Evolutionary conservation across 1,140 invertebrate species (phyloP), one percentile per base, ranked within the genome.

Genomic region (Wasmannia auropunctata): DNA sequence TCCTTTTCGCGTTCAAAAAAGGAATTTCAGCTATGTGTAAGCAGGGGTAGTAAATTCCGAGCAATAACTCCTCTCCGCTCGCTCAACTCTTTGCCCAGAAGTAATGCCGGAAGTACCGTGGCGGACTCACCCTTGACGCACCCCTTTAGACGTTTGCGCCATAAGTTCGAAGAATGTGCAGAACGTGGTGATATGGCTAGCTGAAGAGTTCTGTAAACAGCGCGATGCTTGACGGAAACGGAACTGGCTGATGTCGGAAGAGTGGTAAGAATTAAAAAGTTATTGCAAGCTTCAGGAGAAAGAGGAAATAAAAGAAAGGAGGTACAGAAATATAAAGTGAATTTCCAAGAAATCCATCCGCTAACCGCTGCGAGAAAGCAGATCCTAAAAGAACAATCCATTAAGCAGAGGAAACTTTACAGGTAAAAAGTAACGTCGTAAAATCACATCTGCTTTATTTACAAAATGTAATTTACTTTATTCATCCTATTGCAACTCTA

Each of bases 141-240:
- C 69, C 40, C 22, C 37, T 77, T 70, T 56, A 79, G 85, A 86
- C 58, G 88, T 88, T 90, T 85, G 87, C 84, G 63, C 63, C 65
- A 83, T 89, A 89, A 92, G 90, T 92, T 92, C 86, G 58, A 63
- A 87, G 67, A 76, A 58, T 70, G 37, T 65, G 65, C 63, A 70
- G 88, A 62, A 70, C 65, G 74, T 72, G 34, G 31, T 58, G 58
- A 76, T 80, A 75, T 56, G 37, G 80, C 60, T 28, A 51, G 77
- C 77, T 86, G 74, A 80, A 92, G 89, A 90, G 86, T 91, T 92
- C 84, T 85, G 90, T 93, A 93, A 93, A 92, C 90, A 93, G 77
- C 62, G 40, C 37, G 70, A 84, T 84, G 85, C 84, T 83, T 81
- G 87, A 91, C 91, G 87, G 86, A 90, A 92, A 87, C 86, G 79